phyloP scores from a whole-genome alignment of 1,140 invertebrate genomes.

The Eciton burchellii region DNA sequence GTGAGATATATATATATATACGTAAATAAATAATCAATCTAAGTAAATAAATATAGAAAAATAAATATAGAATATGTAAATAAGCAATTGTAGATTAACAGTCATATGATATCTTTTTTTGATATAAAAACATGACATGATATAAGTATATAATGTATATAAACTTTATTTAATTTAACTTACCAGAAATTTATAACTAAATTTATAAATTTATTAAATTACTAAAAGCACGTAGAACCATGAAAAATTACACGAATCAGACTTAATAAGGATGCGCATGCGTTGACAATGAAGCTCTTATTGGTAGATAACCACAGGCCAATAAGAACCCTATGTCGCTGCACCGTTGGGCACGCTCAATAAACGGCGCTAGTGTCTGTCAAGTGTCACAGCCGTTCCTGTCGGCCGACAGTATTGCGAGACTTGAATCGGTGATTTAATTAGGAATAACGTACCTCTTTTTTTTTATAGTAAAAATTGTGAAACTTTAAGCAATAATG shows the following conservation, averaged over 20 bases:
- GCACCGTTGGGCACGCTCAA: conserved; percentile 73
- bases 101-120: no score
- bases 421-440: conserved; percentile 79
- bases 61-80: no score
- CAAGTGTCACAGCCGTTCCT: conserved; percentile 81
- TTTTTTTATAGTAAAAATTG: conserved; percentile 80
- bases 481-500: conserved; percentile 84
- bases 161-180: no score
- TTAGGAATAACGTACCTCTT: conserved; percentile 74
- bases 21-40: no score
- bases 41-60: no score
- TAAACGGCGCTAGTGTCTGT: conserved; percentile 82
- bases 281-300: background rate
- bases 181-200: no score
- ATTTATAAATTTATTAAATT: no score
- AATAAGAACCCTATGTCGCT: conserved; percentile 6
- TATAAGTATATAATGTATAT: no score
- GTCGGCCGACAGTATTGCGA: conserved; percentile 77
- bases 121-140: no score
- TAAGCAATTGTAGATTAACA: no score
- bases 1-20: no score
- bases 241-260: background rate
- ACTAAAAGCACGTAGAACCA: no score
- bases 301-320: background rate
- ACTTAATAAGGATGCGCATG: background rate